These are phyloP conservation scores for Leucophora obtusa DNA, from an alignment of 2,888 invertebrate species.

Conservation along the genomic window DNA sequence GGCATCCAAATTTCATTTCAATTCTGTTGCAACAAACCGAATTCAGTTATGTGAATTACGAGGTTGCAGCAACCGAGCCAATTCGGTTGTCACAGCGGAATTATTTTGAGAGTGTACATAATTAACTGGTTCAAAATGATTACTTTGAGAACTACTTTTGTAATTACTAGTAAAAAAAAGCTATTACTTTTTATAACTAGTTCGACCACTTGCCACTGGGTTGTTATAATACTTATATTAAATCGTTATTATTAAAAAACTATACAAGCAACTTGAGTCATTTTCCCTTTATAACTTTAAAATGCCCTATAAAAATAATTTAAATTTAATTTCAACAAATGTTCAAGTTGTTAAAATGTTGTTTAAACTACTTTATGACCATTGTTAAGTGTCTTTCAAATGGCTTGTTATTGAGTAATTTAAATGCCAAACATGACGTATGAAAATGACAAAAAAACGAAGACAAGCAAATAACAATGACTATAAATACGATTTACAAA, in stretches of 20 bases:
- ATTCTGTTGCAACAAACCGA: no score
- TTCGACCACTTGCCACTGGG: no score
- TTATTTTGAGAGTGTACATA: no score
- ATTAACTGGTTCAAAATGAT: no score
- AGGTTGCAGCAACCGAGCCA: no score
- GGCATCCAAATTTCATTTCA: no score
- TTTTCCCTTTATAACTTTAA: slow-evolving; percentile 1
- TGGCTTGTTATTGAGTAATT: slow-evolving; percentile 72
- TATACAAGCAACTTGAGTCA: slow-evolving; percentile 13
- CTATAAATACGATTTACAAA: slow-evolving; percentile 23
- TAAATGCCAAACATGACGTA: slow-evolving; percentile 72
- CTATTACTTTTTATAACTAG: no score
- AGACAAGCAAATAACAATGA: slow-evolving; percentile 26
- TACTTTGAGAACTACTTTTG: no score
- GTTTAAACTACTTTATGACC: slow-evolving; percentile 70
- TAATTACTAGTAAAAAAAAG: no score
- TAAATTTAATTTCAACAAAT: slow-evolving; percentile 58
- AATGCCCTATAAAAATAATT: slow-evolving; percentile 44
- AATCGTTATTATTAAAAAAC: slow-evolving; percentile 1
- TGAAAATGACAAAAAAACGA: slow-evolving; percentile 25
- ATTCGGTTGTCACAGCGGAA: no score
- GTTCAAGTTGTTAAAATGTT: slow-evolving; percentile 50
- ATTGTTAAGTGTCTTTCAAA: slow-evolving; percentile 74
- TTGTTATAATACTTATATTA: no score
- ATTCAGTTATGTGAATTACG: no score